Evolutionary conservation across 2,888 invertebrate genomes (phyloP).

Genomic region (Spodoptera exigua): DNA sequence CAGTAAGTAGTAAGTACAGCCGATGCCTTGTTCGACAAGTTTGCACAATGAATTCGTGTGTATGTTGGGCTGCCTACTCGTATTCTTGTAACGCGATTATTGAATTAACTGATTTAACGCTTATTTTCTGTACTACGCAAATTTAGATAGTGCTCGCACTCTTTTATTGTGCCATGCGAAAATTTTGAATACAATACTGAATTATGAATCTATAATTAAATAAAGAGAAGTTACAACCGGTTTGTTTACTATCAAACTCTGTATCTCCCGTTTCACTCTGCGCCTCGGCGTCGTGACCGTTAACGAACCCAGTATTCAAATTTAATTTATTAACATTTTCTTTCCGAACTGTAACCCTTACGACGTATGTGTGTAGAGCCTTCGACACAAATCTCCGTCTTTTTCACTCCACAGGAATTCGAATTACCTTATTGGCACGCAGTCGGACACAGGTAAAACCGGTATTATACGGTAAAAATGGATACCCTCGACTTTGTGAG

Average conservation of each 20-base stretch:
- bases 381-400: conserved; percentile 79
- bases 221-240: conserved; percentile 40
- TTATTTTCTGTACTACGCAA: conserved; percentile 52
- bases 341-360: conserved; percentile 69
- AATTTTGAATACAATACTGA: conserved; percentile 25
- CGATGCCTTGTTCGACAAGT: conserved; percentile 44
- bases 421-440: conserved; percentile 86
- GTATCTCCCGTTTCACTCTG: conserved; percentile 44
- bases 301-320: conserved; percentile 81
- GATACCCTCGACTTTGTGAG: conserved; percentile 61
- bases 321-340: conserved; percentile 80
- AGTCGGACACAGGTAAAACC: conserved; percentile 84
- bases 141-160: conserved; percentile 64
- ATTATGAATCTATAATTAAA: conserved; percentile 39
- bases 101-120: conserved; percentile 60
- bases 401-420: conserved; percentile 87
- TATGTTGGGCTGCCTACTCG: conserved; percentile 37
- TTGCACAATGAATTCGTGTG: conserved; percentile 63
- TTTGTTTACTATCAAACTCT: conserved; percentile 45
- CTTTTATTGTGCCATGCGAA: conserved; percentile 25
- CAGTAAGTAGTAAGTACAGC: conserved; percentile 25
- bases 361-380: conserved; percentile 69
- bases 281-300: conserved; percentile 69
- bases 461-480: conserved; percentile 78
- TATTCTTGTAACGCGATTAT: conserved; percentile 46